Evolutionary conservation across 2,113 vertebrate species (phyloP), one percentile per base, ranked within the genome.

Genomic region (Sander lucioperca): DNA sequence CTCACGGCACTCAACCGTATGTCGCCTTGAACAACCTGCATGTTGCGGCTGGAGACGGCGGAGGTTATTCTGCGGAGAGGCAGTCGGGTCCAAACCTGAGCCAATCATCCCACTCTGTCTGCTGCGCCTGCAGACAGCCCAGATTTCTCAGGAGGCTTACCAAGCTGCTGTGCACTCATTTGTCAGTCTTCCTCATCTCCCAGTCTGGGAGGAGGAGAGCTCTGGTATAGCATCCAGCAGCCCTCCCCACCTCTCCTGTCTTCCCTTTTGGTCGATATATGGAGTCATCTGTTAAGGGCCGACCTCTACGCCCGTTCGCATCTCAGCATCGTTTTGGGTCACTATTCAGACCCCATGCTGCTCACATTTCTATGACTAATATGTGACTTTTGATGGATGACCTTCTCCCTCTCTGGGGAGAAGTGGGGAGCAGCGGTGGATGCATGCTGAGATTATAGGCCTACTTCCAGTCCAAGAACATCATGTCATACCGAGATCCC

Each of bases 331-430:
- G n/a, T 76, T 74, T 65, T 10, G 56, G 69, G 80, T 87, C 83
- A 63, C 73, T 56, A 7, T 77, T 68, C 58, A n/a, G 36, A 82
- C 89, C 82, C 65, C 63, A 19, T 8, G 53, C 70, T 15, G 50
- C 67, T 86, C 89, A 84, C 88, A 89, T 92, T 89, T 82, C 39
- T 51, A 86, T 92, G 91, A 91, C 86, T 88, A 88, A 93, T 86
- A 2, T 25, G 54, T 91, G 88, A 87, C 89, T 91, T 91, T 86
- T 91, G 84, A 93, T 83, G 78, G 78, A 75, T 88, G 88, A 93
- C 89, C 87, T 90, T 89, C 83, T 56, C 65, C 67, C 59, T 83
- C 68, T 80, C 82, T n/a, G 14, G 90, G 89, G 89, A 74, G 65
- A 43, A 15, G 27, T 8, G 51, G 15, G 64, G 63, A 77, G 81